Conservation (phyloP, 2,113 vertebrate genomes). For the Rhinolophus ferrumequinum region DNA sequence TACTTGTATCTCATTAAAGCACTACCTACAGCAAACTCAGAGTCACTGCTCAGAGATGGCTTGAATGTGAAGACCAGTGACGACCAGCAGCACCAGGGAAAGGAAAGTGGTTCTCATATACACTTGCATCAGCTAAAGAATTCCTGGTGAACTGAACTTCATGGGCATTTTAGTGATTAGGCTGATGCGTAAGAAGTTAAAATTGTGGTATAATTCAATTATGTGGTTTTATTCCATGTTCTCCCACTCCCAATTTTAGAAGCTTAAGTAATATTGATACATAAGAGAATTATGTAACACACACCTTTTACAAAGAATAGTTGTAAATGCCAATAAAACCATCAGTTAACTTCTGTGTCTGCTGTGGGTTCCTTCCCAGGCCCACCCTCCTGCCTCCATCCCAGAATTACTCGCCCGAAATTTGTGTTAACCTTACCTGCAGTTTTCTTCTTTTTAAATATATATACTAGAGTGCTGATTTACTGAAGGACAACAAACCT, state of each 20-base stretch:
- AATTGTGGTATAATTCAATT: neutral
- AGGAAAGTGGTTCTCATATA: neutral
- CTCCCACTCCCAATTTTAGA: neutral
- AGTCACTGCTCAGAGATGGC: neutral
- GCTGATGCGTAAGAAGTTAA: neutral
- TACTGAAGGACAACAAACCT: constrained; percentile 21
- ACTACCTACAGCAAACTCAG: neutral
- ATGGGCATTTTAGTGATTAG: neutral
- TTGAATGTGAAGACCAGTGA: neutral
- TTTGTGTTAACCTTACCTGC: neutral
- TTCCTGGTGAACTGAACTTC: neutral
- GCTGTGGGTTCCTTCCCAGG: neutral
- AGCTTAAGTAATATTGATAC: neutral
- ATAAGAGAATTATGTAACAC: neutral
- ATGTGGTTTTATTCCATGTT: neutral
- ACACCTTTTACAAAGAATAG: neutral
- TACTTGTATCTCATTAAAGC: neutral
- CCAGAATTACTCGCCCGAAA: neutral
- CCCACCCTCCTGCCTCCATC: neutral
- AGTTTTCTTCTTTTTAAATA: neutral
- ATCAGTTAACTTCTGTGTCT: neutral
- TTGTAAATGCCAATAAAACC: constrained; percentile 30
- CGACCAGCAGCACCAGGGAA: neutral
- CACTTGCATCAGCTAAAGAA: neutral
- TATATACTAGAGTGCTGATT: neutral